Conservation (phyloP, 2,113 vertebrate genomes). For the Daboia siamensis region DNA sequence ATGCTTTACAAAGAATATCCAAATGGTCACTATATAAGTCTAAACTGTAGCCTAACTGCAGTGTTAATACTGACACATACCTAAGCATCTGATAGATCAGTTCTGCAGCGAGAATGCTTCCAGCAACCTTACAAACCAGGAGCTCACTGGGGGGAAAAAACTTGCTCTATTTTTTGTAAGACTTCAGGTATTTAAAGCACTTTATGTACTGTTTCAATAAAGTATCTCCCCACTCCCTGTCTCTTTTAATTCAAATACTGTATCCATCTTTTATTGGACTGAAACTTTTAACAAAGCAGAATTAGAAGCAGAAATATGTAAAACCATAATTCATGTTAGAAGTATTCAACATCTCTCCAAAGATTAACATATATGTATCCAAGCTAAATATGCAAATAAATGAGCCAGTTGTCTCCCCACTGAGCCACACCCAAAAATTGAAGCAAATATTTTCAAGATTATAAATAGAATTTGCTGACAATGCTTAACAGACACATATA, state of each 20-base stretch:
- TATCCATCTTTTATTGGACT: background rate
- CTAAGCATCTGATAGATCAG: background rate
- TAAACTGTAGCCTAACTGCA: background rate
- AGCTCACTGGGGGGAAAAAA: background rate
- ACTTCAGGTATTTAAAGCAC: background rate
- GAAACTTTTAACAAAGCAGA: background rate
- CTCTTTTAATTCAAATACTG: background rate
- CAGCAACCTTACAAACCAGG: background rate
- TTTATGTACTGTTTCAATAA: background rate
- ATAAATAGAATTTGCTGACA: background rate
- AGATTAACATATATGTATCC: background rate
- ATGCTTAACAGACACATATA: background rate
- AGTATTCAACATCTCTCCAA: background rate
- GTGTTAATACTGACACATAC: background rate
- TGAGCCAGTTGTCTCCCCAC: background rate
- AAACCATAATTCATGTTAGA: background rate
- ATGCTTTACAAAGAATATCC: background rate
- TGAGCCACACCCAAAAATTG: background rate
- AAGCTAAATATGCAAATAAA: background rate
- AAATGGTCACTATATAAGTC: background rate
- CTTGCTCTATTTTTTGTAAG: background rate
- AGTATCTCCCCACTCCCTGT: background rate
- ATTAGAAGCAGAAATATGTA: background rate
- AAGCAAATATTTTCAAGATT: background rate
- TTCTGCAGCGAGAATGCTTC: background rate